Base-by-base conservation (phyloP, 2,113 vertebrate species). In the Lonchura striata region DNA sequence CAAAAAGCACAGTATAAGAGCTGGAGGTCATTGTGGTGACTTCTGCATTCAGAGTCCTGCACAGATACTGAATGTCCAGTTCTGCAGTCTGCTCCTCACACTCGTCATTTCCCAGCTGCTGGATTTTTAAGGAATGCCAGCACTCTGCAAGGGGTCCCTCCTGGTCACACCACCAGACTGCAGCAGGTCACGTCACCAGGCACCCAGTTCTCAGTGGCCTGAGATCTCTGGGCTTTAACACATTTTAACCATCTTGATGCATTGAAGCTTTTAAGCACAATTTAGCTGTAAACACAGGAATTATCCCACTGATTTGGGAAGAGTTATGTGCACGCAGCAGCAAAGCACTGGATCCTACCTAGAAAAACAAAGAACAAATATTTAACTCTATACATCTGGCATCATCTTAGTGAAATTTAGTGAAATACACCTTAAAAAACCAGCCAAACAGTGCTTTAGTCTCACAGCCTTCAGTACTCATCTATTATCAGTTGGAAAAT, bases 291-390 rank as follows among this genome's bases (percentile, higher is more conserved):
- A 77, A 61, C 16, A 68, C 20, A 27, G 76, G 37, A 64, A 42
- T 84, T 56, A 86, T 60, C 56, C 64, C 44, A 50, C 65, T 79
- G 53, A 61, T 85, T 66, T 53, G 17, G 54, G 54, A 33, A 80
- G 66, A 88, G 24, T 53, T 83, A 1, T 15, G 21, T 3, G 2
- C 66, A 23, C 8, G 9, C 50, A 53, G 79, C 79, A 78, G 75
- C 72, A 71, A 75, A 83, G 76, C 35, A 63, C 56, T 68, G 71
- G 64, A 52, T 75, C n/a, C 80, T 92, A 60, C 77, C 64, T 96
- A 66, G 81, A 75, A 88, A 83, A 92, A 79, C 0, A 13, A 76
- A 91, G 50, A 95, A 77, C 24, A 90, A 41, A 27, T 53, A 74
- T 25, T 88, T 13, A 77, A 63, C 8, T 68, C 44, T 14, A 31